Base-by-base conservation (phyloP, 2,797 vertebrate species). In the Cephalopachus bancanus region DNA sequence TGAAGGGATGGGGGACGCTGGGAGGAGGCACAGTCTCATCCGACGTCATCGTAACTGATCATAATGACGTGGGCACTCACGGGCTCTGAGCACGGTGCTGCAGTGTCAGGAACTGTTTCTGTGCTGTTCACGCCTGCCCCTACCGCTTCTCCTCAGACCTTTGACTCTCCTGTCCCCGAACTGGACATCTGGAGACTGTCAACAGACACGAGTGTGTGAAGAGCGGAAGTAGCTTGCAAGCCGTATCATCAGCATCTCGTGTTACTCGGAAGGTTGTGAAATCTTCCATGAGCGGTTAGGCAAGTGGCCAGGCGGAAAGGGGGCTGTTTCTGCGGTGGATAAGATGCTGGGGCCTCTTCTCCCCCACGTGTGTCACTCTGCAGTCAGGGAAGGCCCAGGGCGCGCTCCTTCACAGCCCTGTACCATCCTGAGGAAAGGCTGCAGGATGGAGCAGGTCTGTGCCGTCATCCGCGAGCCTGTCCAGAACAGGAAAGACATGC, bases 341-440 rank as follows among this genome's bases (percentile, higher is more conserved):
- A 83, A 60, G 30, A 51, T 69, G 55, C 72, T 87, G 10, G 28
- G 51, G 49, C n/a, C 26, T 5, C 37, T 57, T 90, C 71, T 80
- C 72, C 26, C 10, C 44, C 91, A 80, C 3, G 17, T 14, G 33
- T 1, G 55, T 51, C 59, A 12, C 49, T 87, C 76, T 74, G 81
- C 51, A 37, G 59, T 51, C 20, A 26, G 69, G 22, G 69, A 44
- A 80, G 62, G 81, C 26, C 7, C 26, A n/a, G 94, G 30, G 69
- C 2, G 30, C 91, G 84, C 28, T 59, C 89, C 89, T 78, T 85
- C 83, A 93, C 93, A 86, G 92, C 90, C 53, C 60, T 14, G 26
- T n/a, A 20, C 88, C 96, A 94, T 71, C 84, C 76, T 24, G 83
- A 87, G 86, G 89, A 65, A 85, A 65, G 95, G 71, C 91, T 84